Conservation (phyloP, 2,797 vertebrate genomes). For the Catostomus latipinnis region DNA sequence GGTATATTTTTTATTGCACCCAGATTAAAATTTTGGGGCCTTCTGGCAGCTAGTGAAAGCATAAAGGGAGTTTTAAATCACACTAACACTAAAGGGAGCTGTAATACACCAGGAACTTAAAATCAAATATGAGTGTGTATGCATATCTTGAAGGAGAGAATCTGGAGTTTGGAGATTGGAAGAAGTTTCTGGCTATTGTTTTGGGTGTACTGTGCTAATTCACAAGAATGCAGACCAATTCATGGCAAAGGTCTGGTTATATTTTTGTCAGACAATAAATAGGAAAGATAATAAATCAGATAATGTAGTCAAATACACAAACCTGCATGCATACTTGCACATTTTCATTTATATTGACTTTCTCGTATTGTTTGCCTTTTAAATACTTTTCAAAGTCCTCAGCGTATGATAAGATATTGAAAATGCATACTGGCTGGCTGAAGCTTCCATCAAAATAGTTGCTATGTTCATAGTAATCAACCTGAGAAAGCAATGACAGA, state of each 20-base stretch:
- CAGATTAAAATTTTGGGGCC: constrained; percentile 39
- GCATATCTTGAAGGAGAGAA: constrained; percentile 41
- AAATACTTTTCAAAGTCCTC: constrained; percentile 36
- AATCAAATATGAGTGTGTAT: constrained; percentile 39
- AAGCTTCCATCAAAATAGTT: background rate
- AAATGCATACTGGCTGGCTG: constrained; percentile 24
- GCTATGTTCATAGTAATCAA: background rate
- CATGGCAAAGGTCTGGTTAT: constrained; percentile 67
- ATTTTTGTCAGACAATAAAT: constrained; percentile 70
- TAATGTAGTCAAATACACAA: constrained; percentile 47
- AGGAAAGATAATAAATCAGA: constrained; percentile 68
- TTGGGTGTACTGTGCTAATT: constrained; percentile 28
- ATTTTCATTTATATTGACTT: constrained; percentile 33
- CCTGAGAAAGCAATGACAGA: constrained; percentile 7
- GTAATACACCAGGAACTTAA: constrained; percentile 44
- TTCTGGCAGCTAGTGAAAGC: constrained; percentile 49
- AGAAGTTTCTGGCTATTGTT: constrained; percentile 42
- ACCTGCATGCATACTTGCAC: constrained; percentile 3
- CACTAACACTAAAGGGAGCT: constrained; percentile 56
- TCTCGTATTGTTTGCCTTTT: constrained; percentile 30
- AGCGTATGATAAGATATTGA: constrained; percentile 37
- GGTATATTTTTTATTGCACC: constrained; percentile 38
- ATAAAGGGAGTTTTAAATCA: constrained; percentile 55
- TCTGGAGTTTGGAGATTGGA: constrained; percentile 3
- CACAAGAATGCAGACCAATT: constrained; percentile 40